phyloP scores from a whole-genome alignment of 2,797 vertebrate species.

The Luscinia megarhynchos region DNA sequence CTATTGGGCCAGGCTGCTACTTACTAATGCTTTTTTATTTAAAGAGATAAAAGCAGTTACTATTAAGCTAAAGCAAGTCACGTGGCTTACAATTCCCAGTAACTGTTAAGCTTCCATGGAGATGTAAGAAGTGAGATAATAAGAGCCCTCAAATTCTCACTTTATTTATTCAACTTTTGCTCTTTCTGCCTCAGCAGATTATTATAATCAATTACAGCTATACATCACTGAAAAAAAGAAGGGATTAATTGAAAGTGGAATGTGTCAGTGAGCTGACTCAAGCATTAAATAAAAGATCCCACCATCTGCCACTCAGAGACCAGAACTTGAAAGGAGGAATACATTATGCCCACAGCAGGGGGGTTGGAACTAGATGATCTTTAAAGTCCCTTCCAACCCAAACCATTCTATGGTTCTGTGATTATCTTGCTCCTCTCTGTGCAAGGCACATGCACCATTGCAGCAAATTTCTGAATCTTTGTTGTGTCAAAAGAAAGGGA shows the following conservation, averaged over 20 bases:
- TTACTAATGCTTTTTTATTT: background rate
- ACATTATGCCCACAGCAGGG: background rate
- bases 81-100: background rate
- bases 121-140: background rate
- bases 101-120: background rate
- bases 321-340: background rate
- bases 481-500: background rate
- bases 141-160: background rate
- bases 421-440: background rate
- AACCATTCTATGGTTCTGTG: background rate
- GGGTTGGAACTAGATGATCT: background rate
- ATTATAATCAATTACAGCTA: conserved; percentile 36
- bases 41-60: background rate
- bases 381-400: background rate
- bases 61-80: background rate
- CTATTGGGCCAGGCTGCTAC: background rate
- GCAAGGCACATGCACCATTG: background rate
- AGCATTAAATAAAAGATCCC: background rate
- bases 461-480: background rate
- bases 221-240: background rate
- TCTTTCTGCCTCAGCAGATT: conserved; percentile 12
- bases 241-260: background rate
- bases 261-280: conserved; percentile 6
- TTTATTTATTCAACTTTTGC: conserved; percentile 3
- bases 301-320: background rate